A percentile compares a stretch with the other conserved stretches of the same genome.
Conservation (phyloP, 2,888 invertebrate species). For the Eurois occulta region DNA sequence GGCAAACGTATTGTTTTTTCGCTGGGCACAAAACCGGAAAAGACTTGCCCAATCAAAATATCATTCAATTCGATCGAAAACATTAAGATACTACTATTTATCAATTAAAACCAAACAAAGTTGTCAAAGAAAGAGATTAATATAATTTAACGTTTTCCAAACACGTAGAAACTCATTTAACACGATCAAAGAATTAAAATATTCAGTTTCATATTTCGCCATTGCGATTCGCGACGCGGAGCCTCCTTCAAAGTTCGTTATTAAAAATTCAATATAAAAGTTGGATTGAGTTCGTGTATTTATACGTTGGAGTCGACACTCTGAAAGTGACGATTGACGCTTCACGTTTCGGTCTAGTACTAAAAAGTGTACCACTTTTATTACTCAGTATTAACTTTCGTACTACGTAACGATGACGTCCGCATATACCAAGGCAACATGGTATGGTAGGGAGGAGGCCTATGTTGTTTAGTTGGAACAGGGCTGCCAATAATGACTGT, state of each 20-base stretch:
- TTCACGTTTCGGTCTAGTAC: constrained; percentile 13
- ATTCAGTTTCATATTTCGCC: constrained; percentile 62
- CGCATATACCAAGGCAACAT: not conserved
- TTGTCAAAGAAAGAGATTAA: not conserved
- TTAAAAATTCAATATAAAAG: constrained; percentile 75
- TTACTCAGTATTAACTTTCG: not conserved
- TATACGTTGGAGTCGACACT: constrained; percentile 42
- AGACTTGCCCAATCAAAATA: not conserved
- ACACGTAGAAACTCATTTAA: constrained; percentile 55
- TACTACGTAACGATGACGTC: not conserved
- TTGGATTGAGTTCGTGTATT: constrained; percentile 69
- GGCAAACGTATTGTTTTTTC: not conserved
- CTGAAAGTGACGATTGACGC: constrained; percentile 36
- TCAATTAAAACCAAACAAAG: not conserved
- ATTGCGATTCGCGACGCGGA: constrained; percentile 28
- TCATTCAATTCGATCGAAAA: not conserved
- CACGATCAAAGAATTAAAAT: constrained; percentile 61
- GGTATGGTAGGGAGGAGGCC: not conserved
- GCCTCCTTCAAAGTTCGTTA: constrained; percentile 62
- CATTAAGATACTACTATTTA: not conserved
- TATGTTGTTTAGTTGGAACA: not conserved
- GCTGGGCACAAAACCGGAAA: not conserved
- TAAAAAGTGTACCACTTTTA: constrained; percentile 1
- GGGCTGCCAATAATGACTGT: not conserved
- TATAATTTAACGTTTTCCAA: constrained; percentile 17